Percentiles rank a stretch among this genome's conserved stretches.
Conservation (phyloP, 1,140 invertebrate genomes). For the Macrostomum lignano region DNA sequence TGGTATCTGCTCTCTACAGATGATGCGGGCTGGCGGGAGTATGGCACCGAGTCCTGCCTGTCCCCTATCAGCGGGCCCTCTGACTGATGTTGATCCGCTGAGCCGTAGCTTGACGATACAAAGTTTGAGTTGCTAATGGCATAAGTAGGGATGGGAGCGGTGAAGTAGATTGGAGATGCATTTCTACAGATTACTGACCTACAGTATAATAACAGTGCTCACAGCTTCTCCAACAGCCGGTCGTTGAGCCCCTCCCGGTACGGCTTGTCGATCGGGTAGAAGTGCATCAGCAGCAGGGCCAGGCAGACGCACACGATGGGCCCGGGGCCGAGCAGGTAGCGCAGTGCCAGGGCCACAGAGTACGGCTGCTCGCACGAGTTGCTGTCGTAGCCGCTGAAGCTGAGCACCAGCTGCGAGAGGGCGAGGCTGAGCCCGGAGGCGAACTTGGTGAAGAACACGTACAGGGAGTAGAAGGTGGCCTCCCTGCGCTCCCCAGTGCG, state of each 20-base stretch:
- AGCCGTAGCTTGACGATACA: too few relatives aligned
- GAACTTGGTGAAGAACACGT: slow-evolving; percentile 22
- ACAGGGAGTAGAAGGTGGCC: slow-evolving; percentile 22
- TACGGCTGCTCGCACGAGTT: slow-evolving; percentile 14
- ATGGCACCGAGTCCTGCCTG: too few relatives aligned
- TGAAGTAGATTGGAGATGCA: too few relatives aligned
- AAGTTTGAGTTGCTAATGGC: too few relatives aligned
- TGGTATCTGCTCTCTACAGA: too few relatives aligned
- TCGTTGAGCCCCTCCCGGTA: slow-evolving; percentile 8
- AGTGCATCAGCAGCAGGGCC: slow-evolving; percentile 13
- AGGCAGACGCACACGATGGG: slow-evolving; percentile 13
- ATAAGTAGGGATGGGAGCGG: too few relatives aligned
- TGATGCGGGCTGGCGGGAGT: too few relatives aligned
- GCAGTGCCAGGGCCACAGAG: slow-evolving; percentile 13
- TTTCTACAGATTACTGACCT: too few relatives aligned
- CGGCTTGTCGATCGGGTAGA: slow-evolving; percentile 15
- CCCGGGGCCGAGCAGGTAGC: slow-evolving; percentile 13
- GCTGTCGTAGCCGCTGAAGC: slow-evolving; percentile 14
- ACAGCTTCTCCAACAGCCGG: too few relatives aligned
- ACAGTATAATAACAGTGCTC: too few relatives aligned
- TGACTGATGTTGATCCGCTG: too few relatives aligned
- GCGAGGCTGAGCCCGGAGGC: slow-evolving; percentile 15
- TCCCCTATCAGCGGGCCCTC: too few relatives aligned
- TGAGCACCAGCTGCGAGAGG: slow-evolving; percentile 14
- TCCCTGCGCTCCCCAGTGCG: slow-evolving; percentile 15